Conservation (phyloP, 2,113 vertebrate genomes). For the Oryzias celebensis region DNA sequence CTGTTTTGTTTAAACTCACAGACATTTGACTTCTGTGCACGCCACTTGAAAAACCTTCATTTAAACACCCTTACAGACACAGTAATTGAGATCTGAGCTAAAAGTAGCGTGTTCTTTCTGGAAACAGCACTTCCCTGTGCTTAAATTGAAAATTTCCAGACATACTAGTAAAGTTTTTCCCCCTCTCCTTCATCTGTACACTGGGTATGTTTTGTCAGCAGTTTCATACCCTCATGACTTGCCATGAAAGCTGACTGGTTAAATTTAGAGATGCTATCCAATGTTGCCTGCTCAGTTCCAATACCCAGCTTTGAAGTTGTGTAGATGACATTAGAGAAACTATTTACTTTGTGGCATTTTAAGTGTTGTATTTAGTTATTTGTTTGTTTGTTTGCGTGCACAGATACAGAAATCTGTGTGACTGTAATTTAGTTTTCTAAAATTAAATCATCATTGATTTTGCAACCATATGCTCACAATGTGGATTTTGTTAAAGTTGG, state of each 20-base stretch:
- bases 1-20: too few relatives aligned
- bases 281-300: constrained; percentile 19
- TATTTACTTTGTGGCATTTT: background rate
- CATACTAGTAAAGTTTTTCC: background rate
- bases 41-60: too few relatives aligned
- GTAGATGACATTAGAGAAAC: constrained; percentile 16
- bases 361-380: background rate
- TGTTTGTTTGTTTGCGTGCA: constrained; percentile 8
- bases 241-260: constrained; percentile 62
- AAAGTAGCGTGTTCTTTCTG: too few relatives aligned
- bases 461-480: too few relatives aligned
- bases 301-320: constrained; percentile 10
- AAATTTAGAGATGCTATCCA: constrained; percentile 68
- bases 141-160: background rate
- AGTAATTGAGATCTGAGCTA: too few relatives aligned
- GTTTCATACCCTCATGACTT: constrained; percentile 60
- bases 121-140: too few relatives aligned
- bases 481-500: too few relatives aligned
- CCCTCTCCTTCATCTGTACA: background rate
- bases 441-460: too few relatives aligned
- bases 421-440: too few relatives aligned
- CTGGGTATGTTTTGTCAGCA: constrained; percentile 60
- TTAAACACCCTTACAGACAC: too few relatives aligned
- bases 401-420: too few relatives aligned
- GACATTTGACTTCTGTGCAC: too few relatives aligned